Evolutionary conservation across 2,113 vertebrate genomes (phyloP), one percentile per base, ranked within the genome.

Genomic region (Chamaetylas fuelleborni): DNA sequence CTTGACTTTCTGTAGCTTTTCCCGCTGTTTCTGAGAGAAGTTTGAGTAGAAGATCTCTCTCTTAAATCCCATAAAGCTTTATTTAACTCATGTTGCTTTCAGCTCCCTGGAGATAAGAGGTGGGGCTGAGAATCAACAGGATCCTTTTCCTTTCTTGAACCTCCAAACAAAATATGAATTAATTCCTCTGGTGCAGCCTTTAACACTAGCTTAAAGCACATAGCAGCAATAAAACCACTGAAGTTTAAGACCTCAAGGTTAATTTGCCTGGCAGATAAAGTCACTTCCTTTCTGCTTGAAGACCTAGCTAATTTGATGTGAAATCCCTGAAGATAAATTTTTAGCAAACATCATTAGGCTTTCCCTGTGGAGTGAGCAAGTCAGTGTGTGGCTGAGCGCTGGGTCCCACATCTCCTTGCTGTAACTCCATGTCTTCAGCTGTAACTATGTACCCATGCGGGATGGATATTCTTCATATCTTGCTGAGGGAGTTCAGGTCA

Each of bases 211-310:
- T 78, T 88, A 88, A 83, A 84, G 90, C 26, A 50, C 24, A n/a
- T 47, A 65, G 48, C 82, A 92, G 40, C 90, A 92, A 86, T 43
- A 86, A 96, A 95, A 40, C 19, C 56, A 81, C 31, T 74, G 25
- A 51, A 62, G 43, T 86, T 90, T 86, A 83, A 86, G 92, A 95
- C 38, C n/a, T 95, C 54, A 70, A 43, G 31, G 47, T 92, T 74
- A 80, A 74, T 19, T 92, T 73, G 26, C 36, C 71, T 82, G 58
- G 43, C 60, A 94, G 79, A 90, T 64, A 71, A 89, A 81, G 87
- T 28, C 28, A n/a, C 34, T 93, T 94, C 50, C 50, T 72, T 81
- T 90, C 81, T 51, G 33, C 64, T 92, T 81, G 58, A 88, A 81
- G 76, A 84, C 43, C 11, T 34, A 71, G 67, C 17, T 88, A 60